Evolutionary conservation across 2,888 invertebrate species (phyloP).

Genomic region (Bombylius major): DNA sequence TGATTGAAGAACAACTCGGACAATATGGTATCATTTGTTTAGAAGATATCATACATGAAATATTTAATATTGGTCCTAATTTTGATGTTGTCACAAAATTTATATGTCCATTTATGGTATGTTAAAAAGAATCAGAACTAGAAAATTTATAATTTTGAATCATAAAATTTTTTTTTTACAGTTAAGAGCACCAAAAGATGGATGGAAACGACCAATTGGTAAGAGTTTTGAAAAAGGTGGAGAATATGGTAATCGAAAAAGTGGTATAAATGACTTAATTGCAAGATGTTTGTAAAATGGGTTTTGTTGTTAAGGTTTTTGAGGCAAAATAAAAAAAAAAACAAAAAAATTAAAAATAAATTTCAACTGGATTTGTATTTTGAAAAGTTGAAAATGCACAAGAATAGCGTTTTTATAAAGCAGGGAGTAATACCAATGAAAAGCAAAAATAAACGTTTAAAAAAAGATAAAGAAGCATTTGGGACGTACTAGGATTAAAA

Average conservation of each 20-base stretch:
- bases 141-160: background rate
- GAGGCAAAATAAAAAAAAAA: background rate
- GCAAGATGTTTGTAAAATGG: conserved; percentile 25
- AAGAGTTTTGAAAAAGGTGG: conserved; percentile 32
- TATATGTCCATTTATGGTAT: conserved; percentile 34
- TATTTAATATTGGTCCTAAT: conserved; percentile 32
- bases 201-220: conserved; percentile 33
- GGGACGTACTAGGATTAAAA: no score
- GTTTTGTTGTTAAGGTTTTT: background rate
- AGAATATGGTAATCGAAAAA: conserved; percentile 34
- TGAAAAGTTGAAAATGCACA: no score
- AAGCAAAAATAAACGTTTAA: no score
- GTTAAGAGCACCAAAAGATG: conserved; percentile 32
- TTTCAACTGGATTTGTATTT: no score
- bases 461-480: no score
- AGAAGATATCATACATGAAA: conserved; percentile 36
- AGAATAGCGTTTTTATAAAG: no score
- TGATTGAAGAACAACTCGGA: conserved; percentile 34
- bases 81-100: conserved; percentile 28
- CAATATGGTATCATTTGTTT: conserved; percentile 34
- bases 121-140: background rate
- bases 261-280: conserved; percentile 29
- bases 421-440: no score
- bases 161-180: conserved; percentile 13
- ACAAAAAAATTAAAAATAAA: background rate